These are phyloP conservation scores for Austrofundulus limnaeus DNA, from an alignment of 2,113 vertebrate genomes.

Conservation along the genomic window DNA sequence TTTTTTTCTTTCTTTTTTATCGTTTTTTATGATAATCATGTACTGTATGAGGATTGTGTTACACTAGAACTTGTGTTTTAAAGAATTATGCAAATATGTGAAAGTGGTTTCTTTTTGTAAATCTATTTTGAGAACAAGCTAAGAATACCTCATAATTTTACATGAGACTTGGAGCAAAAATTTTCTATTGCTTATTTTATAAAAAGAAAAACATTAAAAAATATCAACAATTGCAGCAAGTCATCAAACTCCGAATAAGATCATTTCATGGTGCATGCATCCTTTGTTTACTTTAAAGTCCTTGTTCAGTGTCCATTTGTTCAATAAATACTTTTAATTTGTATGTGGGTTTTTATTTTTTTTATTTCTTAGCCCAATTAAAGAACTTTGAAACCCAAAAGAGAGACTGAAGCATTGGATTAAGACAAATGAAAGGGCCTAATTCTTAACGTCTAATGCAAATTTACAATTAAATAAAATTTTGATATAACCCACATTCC, in stretches of 20 bases:
- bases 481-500: too few relatives aligned
- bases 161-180: conserved; percentile 47
- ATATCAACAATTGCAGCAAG: conserved; percentile 56
- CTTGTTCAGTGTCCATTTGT: conserved; percentile 72
- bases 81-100: conserved; percentile 75
- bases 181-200: conserved; percentile 51
- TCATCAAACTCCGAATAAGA: conserved; percentile 56
- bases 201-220: conserved; percentile 26
- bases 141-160: conserved; percentile 80
- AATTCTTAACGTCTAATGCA: too few relatives aligned
- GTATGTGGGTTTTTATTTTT: conserved; percentile 43
- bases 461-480: too few relatives aligned
- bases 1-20: conserved; percentile 73
- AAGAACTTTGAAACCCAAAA: neutral
- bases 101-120: conserved; percentile 64
- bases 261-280: conserved; percentile 47
- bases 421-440: too few relatives aligned
- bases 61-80: conserved; percentile 74
- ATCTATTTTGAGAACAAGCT: conserved; percentile 73
- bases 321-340: conserved; percentile 79
- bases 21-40: conserved; percentile 75
- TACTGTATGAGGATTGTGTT: conserved; percentile 78
- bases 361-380: neutral
- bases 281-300: conserved; percentile 57
- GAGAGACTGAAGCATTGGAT: neutral